Evolutionary conservation across 1,140 invertebrate genomes (phyloP), one percentile per base, ranked within the genome.

Genomic region (Cyclina sinensis): DNA sequence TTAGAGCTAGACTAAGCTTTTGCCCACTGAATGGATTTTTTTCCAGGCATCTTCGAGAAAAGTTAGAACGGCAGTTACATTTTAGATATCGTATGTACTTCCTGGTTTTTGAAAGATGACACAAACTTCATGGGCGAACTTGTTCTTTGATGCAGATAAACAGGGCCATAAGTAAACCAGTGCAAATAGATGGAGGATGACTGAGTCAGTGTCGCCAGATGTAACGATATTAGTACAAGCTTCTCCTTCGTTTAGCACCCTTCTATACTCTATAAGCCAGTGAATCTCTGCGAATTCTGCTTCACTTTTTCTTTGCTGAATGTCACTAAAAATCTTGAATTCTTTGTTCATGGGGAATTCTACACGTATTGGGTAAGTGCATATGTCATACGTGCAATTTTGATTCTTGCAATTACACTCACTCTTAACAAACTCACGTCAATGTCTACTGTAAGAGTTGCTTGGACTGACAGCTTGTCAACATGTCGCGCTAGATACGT

Each of bases 161-260:
- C 80, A 43, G 24, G 70, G 88, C 88, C 81, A 83, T 14, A 43
- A 32, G 30, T 18, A 32, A 24, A 81, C 39, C 30, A 89, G 2
- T 62, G 88, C 80, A 68, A 89, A 89, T 37, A 89, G 16, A 24
- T 84, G 88, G 43, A 89, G 32, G 1, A 79, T 24, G 32, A 89
- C 46, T 32, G 54, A 18, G 54, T 89, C 80, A 62, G 84, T 89
- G 73, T 89, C 80, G 21, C 80, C 88, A 43, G 86, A 88, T 21
- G 87, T 89, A 24, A 84, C 81, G 12, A 89, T 51, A 68, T 80
- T 89, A 16, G 74, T 43, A 39, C 59, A 46, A 46, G 12, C 18
- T 39, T 88, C 86, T 57, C 35, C 65, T 4, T 18, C 9, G 1
- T 48, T 24, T 14, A 81, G 18, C n/a, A 59, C 0, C 12, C 7